Conservation (phyloP, 2,797 vertebrate genomes). For the Coendou prehensilis region DNA sequence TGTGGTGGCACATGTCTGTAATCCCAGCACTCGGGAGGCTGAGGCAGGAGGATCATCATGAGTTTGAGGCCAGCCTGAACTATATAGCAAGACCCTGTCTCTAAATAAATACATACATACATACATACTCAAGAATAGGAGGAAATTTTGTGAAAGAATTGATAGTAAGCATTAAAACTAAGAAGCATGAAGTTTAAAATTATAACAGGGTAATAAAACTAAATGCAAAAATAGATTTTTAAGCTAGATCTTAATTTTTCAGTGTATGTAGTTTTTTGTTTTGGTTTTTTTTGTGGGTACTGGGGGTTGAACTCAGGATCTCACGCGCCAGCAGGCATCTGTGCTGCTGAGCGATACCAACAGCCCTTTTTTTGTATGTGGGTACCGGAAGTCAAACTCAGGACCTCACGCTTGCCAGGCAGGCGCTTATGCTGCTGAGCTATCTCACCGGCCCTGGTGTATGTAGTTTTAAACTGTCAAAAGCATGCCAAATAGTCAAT, state of each 20-base stretch:
- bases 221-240: not conserved
- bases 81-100: not conserved
- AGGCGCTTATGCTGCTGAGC: too few relatives aligned
- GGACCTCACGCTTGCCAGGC: too few relatives aligned
- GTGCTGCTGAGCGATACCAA: too few relatives aligned
- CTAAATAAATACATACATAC: too few relatives aligned
- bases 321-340: too few relatives aligned
- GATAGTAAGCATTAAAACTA: not conserved
- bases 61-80: not conserved
- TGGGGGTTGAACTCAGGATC: too few relatives aligned
- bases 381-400: too few relatives aligned
- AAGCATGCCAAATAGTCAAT: not conserved
- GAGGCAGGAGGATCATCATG: not conserved
- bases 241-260: not conserved
- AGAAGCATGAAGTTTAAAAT: not conserved
- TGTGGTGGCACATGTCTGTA: not conserved
- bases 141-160: not conserved
- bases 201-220: not conserved
- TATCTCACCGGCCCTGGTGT: not conserved
- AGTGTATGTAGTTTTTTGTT: conserved; percentile 9
- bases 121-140: not conserved
- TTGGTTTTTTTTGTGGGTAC: too few relatives aligned
- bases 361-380: too few relatives aligned
- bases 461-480: conserved; percentile 12
- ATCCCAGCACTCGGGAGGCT: not conserved